Percentiles rank a stretch among this genome's conserved stretches.
phyloP scores from a whole-genome alignment of 2,888 invertebrate genomes.

The Tenthredo notha region DNA sequence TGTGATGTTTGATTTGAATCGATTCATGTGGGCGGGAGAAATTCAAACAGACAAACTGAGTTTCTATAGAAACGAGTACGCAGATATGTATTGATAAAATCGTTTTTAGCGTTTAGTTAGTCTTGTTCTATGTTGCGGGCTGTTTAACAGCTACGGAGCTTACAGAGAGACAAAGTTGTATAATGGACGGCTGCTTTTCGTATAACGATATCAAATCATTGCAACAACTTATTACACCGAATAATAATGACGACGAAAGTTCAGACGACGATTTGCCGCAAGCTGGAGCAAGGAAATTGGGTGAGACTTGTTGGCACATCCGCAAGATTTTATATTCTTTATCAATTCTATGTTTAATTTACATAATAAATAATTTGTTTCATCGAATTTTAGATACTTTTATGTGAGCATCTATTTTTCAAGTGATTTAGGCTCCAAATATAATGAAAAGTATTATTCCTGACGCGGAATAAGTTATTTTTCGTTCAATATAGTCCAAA shows the following conservation, averaged over 20 bases:
- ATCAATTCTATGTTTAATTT: background rate
- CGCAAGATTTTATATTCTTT: background rate
- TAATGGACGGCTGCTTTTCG: constrained; percentile 70
- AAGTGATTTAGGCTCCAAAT: background rate
- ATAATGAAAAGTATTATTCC: background rate
- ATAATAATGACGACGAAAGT: constrained; percentile 69
- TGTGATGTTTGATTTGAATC: background rate
- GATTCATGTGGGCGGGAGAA: constrained; percentile 12
- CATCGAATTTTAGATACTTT: background rate
- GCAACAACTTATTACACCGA: constrained; percentile 68
- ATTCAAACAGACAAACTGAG: constrained; percentile 10
- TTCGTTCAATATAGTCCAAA: background rate
- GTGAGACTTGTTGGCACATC: constrained; percentile 61
- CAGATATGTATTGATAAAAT: constrained; percentile 28
- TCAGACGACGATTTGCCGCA: constrained; percentile 72
- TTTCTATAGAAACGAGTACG: constrained; percentile 35
- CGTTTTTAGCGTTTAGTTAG: background rate
- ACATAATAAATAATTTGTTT: background rate
- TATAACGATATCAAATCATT: constrained; percentile 70
- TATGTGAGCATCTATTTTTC: background rate
- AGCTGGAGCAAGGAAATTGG: constrained; percentile 68
- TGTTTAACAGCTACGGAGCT: background rate
- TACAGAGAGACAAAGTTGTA: constrained; percentile 1
- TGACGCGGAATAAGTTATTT: background rate
- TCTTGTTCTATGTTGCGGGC: background rate